Evolutionary conservation across 2,113 vertebrate species (phyloP), one percentile per base, ranked within the genome.

Genomic region (Tamias sibiricus): DNA sequence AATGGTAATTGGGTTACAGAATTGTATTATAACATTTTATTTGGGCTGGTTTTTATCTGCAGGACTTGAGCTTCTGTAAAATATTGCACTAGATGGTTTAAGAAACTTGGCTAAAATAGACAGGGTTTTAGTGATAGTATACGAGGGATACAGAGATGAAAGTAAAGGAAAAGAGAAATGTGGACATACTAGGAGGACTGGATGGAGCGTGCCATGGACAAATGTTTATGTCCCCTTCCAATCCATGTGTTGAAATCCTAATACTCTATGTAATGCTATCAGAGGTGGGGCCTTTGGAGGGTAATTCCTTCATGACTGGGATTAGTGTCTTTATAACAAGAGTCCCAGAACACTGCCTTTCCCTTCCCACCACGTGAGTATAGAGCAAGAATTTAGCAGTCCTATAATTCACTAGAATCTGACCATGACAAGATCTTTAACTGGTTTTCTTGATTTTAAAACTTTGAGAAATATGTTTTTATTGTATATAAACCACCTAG

Each of bases 1-100:
- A 16, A 11, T 49, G 4, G 4, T 30, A 52, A 79, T 28, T 52
- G 13, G 35, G 8, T 71, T 93, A 11, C 13, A 87, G 74, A 49
- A 57, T 95, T 94, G 22, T 40, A 35, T 54, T 77, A 82, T 57
- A n/a, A 71, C 2, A 12, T 64, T 94, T 94, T 95, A 24, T 72
- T 32, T 86, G n/a, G 22, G 13, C 3, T 47, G 47, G 0, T 2
- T 80, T 96, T 96, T 87, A 68, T 10, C 37, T 44, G 16, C 17
- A 4, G 3, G 8, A 62, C 0, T 57, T n/a, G 8, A 5, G 13
- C 47, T 49, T 26, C 5, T 72, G 1, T 49, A 13, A 79, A 26
- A 35, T 54, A 62, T 17, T 69, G 8, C 8, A 83, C 16, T 44
- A 54, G 20, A 47, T 71, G 16, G 22, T 35, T 77, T 66, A 90